phyloP scores from a whole-genome alignment of 2,888 invertebrate genomes.

The Crematogaster levior region DNA sequence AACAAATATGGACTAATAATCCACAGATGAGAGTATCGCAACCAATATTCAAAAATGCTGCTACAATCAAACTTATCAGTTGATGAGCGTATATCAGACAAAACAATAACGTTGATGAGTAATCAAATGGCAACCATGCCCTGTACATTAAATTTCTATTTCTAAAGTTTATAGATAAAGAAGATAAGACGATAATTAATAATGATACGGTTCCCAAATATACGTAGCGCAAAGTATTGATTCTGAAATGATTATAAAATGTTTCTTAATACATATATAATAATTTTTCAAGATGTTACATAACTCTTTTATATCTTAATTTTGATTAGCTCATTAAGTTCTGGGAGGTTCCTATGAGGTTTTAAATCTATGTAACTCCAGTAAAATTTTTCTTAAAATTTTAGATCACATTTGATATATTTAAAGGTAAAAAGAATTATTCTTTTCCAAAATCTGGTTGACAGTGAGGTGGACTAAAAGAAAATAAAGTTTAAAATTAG shows the following conservation, averaged over 20 bases:
- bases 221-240: conserved; percentile 17
- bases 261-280: not conserved
- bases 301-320: too few species aligned
- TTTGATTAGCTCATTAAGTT: too few species aligned
- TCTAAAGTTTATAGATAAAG: conserved; percentile 11
- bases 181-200: not conserved
- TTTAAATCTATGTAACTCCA: too few species aligned
- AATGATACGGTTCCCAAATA: not conserved
- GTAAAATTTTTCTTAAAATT: too few species aligned
- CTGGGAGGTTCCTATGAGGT: too few species aligned
- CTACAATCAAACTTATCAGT: not conserved
- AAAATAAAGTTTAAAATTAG: too few species aligned
- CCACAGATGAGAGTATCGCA: conserved; percentile 59
- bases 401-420: too few species aligned
- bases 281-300: not conserved
- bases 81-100: conserved; percentile 43
- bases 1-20: conserved; percentile 47
- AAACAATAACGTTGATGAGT: not conserved
- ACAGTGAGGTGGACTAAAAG: too few species aligned
- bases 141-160: conserved; percentile 27
- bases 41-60: conserved; percentile 34
- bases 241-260: conserved; percentile 12
- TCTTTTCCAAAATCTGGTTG: too few species aligned
- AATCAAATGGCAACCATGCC: conserved; percentile 56
- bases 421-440: too few species aligned